Conservation (phyloP, 1,140 invertebrate species). For the Pteromalus puparum region DNA sequence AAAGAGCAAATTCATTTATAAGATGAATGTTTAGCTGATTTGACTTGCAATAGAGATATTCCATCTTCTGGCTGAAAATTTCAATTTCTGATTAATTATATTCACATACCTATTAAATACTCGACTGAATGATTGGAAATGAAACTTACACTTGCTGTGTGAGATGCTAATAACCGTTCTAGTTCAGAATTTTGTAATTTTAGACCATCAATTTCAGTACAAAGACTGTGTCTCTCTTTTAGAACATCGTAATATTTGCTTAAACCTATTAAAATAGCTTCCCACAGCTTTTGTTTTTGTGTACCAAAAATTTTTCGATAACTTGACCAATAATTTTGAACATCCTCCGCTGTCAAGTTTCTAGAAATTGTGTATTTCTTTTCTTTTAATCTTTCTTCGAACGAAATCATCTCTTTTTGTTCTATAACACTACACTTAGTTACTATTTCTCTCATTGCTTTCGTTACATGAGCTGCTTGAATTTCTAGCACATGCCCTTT, state of each 20-base stretch:
- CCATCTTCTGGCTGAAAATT: constrained; percentile 48
- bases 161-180: constrained; percentile 70
- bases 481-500: constrained; percentile 76
- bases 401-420: constrained; percentile 53
- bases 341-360: constrained; percentile 71
- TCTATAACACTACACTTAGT: constrained; percentile 69
- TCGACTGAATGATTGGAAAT: neutral
- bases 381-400: constrained; percentile 57
- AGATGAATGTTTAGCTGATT: constrained; percentile 30
- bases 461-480: constrained; percentile 76
- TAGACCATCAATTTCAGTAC: constrained; percentile 72
- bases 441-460: constrained; percentile 74
- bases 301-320: constrained; percentile 72
- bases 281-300: constrained; percentile 75
- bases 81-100: neutral
- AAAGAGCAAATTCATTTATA: constrained; percentile 5
- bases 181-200: constrained; percentile 77
- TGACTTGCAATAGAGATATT: neutral
- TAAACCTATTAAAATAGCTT: constrained; percentile 74
- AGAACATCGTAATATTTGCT: constrained; percentile 77
- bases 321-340: constrained; percentile 75
- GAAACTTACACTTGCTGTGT: constrained; percentile 58
- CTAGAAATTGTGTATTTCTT: constrained; percentile 72
- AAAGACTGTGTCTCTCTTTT: constrained; percentile 75
- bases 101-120: neutral